Conservation (phyloP, 1,140 invertebrate species). For the Tetraneura akinire region DNA sequence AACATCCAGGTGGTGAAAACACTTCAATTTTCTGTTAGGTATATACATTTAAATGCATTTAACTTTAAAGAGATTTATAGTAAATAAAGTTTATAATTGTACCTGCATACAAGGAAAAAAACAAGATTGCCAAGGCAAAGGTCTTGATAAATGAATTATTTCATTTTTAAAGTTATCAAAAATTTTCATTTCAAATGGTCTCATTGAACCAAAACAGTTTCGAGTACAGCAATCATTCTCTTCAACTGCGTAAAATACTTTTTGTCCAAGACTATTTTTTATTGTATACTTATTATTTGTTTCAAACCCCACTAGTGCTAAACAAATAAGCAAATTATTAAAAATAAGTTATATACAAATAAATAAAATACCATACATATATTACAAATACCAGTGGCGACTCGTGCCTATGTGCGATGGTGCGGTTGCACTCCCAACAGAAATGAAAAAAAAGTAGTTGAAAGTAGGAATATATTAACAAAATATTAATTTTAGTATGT, state of each 20-base stretch:
- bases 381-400: no score
- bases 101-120: constrained; percentile 83
- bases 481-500: no score
- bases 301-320: constrained; percentile 81
- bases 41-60: not conserved
- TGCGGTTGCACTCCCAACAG: no score
- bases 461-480: no score
- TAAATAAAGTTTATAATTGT: constrained; percentile 42
- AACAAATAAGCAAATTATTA: constrained; percentile 43
- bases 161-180: constrained; percentile 76
- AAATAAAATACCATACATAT: no score
- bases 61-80: not conserved
- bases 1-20: constrained; percentile 69
- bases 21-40: constrained; percentile 67
- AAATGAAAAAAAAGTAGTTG: no score
- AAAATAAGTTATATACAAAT: no score
- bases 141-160: constrained; percentile 71
- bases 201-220: constrained; percentile 74
- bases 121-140: constrained; percentile 75
- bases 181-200: constrained; percentile 85
- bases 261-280: constrained; percentile 76
- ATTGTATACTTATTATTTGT: constrained; percentile 87
- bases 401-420: no score
- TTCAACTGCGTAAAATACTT: constrained; percentile 82
- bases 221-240: constrained; percentile 78